Conservation (phyloP, 23 tunicate genomes). For the Corella eumyota region DNA sequence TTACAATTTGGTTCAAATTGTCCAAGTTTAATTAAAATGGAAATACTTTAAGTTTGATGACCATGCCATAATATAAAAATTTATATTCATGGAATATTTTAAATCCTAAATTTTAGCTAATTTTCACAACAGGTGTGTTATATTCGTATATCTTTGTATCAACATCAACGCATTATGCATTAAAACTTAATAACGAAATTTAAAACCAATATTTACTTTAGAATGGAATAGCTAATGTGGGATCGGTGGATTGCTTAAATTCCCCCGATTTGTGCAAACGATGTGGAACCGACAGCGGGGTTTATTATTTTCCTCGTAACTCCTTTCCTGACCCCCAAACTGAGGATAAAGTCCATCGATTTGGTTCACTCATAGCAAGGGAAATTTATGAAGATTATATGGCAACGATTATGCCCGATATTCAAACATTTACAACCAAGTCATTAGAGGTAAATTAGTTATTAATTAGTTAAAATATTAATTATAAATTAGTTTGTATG, state of each 20-base stretch:
- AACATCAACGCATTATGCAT: too few species aligned
- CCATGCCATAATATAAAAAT: too few species aligned
- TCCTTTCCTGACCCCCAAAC: conserved; percentile 53
- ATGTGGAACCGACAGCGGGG: conserved; percentile 23
- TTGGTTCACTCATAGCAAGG: conserved; percentile 45
- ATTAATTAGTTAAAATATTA: not conserved
- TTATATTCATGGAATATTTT: too few species aligned
- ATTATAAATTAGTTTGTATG: too few species aligned
- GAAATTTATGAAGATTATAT: conserved; percentile 68
- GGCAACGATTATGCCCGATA: conserved; percentile 39
- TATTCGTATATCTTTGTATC: too few species aligned
- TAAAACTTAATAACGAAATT: too few species aligned
- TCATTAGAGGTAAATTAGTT: conserved; percentile 30
- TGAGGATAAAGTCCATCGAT: conserved; percentile 10
- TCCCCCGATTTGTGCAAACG: conserved; percentile 46
- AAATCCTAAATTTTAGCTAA: too few species aligned
- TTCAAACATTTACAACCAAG: conserved; percentile 9
- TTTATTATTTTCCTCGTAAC: conserved; percentile 45
- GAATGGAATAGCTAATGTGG: conserved; percentile 75
- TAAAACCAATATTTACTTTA: not conserved
- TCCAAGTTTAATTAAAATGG: too few species aligned
- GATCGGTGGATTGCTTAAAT: conserved; percentile 62
- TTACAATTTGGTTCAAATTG: too few species aligned
- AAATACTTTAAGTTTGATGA: too few species aligned
- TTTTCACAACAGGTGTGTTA: too few species aligned